Base-by-base conservation (phyloP, 2,797 vertebrate genomes). In the Tragelaphus eurycerus region DNA sequence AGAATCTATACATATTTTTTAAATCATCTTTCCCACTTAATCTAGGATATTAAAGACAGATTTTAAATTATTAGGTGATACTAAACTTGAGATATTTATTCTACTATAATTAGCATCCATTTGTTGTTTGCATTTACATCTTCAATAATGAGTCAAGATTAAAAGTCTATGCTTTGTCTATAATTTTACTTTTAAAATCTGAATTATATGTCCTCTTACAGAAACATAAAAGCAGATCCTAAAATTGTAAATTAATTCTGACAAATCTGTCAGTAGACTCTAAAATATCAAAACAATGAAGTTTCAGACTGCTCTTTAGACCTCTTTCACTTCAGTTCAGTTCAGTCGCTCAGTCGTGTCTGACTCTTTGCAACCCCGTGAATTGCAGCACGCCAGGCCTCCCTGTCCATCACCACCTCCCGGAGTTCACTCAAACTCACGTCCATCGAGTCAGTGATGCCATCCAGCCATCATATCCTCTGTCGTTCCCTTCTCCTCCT, bases 161-260 rank as follows among this genome's bases (percentile, higher is more conserved):
- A 60, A 79, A 11, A 71, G 31, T 87, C 64, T 67, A 17, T 50
- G 34, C 12, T 85, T 88, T 88, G 11, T 74, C 4, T 3, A 15
- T 55, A 82, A n/a, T 91, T 95, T 83, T 83, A 60, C 48, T 95
- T 92, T 96, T 57, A 64, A 88, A 93, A 86, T 43, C 3, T 76
- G 71, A 88, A 89, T 91, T 85, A 3, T 86, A 67, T 86, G 93
- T 95, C 46, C 17, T 89, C 48, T 25, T 29, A 14, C 11, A 4
- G 5, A 86, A 25, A 93, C n/a, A 55, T 23, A 57, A 57, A 92
- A 81, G 64, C 48, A 27, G 38, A 19, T 48, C 0, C 8, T 89
- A 38, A 57, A 57, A 21, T 52, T 84, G 8, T 62, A 85, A 48
- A 34, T 38, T 92, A 29, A 25, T 93, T 46, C 57, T 38, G n/a